Evolutionary conservation across 2,113 vertebrate species (phyloP), one percentile per base, ranked within the genome.

Genomic region (Dissostichus mawsoni): DNA sequence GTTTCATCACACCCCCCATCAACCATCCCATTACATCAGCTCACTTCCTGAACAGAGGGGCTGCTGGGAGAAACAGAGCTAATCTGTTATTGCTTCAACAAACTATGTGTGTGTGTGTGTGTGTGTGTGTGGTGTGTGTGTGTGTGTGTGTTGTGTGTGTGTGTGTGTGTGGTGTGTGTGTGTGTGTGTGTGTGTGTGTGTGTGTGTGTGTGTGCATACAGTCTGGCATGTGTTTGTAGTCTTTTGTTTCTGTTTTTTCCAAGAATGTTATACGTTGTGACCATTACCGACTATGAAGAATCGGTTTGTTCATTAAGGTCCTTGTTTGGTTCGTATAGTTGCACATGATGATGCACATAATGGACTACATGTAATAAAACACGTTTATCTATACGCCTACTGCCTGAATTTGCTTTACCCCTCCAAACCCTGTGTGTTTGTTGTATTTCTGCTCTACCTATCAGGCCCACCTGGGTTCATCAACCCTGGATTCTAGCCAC

Each of bases 1-100:
- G 55, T 41, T 25, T 66, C 68, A 77, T 70, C 53, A 56, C 77
- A 61, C 9, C 55, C 59, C 10, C 45, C 3, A 45, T 58, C 47
- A 67, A 74, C 62, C 55, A 74, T 61, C 69, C 68, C 62, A 85
- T 90, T 80, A 87, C 83, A 71, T 90, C 79, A 86, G 47, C 77
- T 20, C 51, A 23, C 47, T 64, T 78, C 76, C 69, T 80, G 78
- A 53, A 67, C 12, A 44, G 48, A 14, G 23, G 69, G 69, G 56
- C 45, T 71, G 73, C 68, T 83, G 76, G 63, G 70, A 53, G 58
- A 69, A 62, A 41, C 25, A 76, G 13, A 76, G 51, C 29, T 81
- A 29, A 78, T 77, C 74, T 73, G 64, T 85, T 78, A 67, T 68
- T 67, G 44, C 20, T 76, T 69, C 48, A 33, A 33, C 44, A 18